Conservation (phyloP, 2,888 invertebrate genomes). For the Kryphioiulus occultus region DNA sequence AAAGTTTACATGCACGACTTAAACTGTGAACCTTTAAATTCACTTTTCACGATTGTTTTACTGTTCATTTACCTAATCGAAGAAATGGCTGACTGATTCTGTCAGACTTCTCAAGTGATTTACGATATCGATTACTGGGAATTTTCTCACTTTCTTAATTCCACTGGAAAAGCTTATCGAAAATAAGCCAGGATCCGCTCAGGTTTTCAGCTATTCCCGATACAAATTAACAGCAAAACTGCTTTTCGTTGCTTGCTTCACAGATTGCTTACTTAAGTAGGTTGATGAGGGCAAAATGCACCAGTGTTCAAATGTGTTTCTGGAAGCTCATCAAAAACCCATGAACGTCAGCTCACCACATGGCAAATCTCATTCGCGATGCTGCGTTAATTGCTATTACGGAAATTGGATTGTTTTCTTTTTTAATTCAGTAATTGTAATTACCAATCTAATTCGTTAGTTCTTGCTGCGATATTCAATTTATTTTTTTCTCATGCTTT, state of each 20-base stretch:
- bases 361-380: constrained; percentile 12
- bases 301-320: neutral
- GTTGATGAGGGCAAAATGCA: neutral
- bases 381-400: constrained; percentile 14
- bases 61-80: no score
- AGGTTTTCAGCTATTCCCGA: no score
- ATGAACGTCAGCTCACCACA: neutral
- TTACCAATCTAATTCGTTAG: neutral
- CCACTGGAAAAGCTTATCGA: no score
- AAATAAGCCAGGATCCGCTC: no score
- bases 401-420: constrained; percentile 13
- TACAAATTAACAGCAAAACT: neutral
- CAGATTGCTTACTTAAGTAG: neutral
- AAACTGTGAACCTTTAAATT: no score
- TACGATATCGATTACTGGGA: no score
- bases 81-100: no score
- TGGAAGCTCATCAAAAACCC: constrained; percentile 17
- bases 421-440: constrained; percentile 12
- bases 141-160: no score
- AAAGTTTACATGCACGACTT: no score
- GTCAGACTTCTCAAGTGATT: no score
- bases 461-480: neutral
- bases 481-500: neutral
- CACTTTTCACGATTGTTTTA: no score
- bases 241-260: neutral